phyloP scores from a whole-genome alignment of 2,113 vertebrate genomes.

The Cochlearius cochlearius region DNA sequence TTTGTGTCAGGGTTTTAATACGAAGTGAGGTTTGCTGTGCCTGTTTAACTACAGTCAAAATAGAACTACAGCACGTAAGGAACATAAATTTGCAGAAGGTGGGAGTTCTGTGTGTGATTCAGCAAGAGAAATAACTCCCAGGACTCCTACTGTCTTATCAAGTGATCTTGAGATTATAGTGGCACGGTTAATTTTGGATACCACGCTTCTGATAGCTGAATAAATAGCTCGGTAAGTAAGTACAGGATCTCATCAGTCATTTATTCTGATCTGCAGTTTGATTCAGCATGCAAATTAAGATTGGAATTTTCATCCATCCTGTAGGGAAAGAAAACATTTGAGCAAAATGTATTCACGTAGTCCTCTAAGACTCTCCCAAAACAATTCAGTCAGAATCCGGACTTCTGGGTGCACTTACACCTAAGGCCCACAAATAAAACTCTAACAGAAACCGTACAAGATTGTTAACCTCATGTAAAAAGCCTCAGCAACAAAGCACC shows the following conservation, averaged over 20 bases:
- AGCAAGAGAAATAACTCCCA: background rate
- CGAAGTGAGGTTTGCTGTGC: background rate
- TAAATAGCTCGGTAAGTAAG: constrained; percentile 19
- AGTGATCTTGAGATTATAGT: constrained; percentile 9
- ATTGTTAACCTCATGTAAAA: background rate
- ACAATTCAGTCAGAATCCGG: background rate
- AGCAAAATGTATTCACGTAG: background rate
- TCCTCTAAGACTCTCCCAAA: background rate
- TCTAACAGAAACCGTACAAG: background rate
- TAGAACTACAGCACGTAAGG: background rate
- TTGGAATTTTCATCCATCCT: background rate
- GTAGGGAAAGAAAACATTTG: background rate
- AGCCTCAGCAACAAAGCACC: background rate
- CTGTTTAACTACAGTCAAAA: background rate
- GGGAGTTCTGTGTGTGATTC: background rate
- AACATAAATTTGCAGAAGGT: background rate
- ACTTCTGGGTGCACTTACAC: background rate
- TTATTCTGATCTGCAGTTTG: background rate
- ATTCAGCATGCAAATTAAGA: background rate
- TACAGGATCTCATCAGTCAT: constrained; percentile 4
- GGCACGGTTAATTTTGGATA: background rate
- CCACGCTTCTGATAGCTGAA: background rate
- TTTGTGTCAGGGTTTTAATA: background rate
- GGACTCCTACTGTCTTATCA: background rate
- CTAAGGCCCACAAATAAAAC: background rate